Evolutionary conservation across 1,140 invertebrate genomes (phyloP).

Genomic region (Temnothorax curvispinosus): DNA sequence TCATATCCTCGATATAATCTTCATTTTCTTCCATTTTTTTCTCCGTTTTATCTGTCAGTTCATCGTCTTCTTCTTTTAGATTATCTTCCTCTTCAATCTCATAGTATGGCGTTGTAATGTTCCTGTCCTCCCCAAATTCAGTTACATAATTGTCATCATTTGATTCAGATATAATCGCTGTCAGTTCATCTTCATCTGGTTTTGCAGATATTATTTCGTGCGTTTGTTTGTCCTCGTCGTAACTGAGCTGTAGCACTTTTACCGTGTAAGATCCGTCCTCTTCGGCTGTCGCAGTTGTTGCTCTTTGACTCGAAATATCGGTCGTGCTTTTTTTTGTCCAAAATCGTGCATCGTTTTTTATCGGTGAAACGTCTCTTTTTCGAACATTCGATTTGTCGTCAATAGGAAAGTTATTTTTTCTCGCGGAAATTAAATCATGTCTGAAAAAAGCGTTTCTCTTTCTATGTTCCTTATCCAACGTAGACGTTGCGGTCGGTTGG

Average conservation of each 20-base stretch:
- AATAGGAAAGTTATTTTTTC: background rate
- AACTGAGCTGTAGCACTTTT: conserved; percentile 60
- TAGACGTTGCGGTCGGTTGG: background rate
- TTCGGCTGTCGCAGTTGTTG: background rate
- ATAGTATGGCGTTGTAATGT: background rate
- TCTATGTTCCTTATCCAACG: background rate
- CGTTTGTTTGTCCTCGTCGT: conserved; percentile 67
- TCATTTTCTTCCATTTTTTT: background rate
- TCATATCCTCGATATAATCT: background rate
- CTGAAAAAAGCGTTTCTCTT: background rate
- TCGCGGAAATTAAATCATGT: background rate
- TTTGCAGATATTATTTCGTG: conserved; percentile 54
- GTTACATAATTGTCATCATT: background rate
- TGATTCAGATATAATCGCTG: conserved; percentile 21
- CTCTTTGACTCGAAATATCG: background rate
- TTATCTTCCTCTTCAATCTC: background rate
- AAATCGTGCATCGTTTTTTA: background rate
- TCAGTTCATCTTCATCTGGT: background rate
- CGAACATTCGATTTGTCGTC: background rate
- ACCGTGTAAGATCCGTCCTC: conserved; percentile 59
- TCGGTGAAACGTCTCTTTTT: background rate
- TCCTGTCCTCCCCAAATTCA: background rate
- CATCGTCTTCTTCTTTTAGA: background rate
- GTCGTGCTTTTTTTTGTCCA: background rate
- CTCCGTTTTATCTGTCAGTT: background rate